These are phyloP conservation scores for Drosophila ohnishii DNA, from an alignment of 1,140 invertebrate species.

Conservation along the genomic window DNA sequence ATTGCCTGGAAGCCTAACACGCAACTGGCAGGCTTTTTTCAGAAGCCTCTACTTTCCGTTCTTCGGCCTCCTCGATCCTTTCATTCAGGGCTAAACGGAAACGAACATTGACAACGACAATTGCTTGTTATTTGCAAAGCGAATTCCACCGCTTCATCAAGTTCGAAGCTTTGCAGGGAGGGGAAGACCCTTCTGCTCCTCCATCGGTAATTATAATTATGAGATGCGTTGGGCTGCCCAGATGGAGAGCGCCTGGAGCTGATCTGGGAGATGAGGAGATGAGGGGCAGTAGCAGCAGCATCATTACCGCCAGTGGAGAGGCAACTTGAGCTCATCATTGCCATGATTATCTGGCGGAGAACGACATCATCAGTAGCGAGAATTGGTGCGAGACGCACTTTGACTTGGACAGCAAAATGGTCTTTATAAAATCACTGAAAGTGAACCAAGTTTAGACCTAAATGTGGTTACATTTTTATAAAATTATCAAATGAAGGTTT, in stretches of 20 bases:
- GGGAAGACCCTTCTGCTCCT: conserved; percentile 32
- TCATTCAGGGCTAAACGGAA: conserved; percentile 61
- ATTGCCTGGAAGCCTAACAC: conserved; percentile 49
- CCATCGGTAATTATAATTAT: conserved; percentile 73
- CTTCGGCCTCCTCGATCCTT: conserved; percentile 3
- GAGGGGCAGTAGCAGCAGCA: conserved; percentile 39
- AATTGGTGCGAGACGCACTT: conserved; percentile 80
- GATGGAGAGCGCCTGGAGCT: conserved; percentile 30
- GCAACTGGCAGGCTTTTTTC: conserved; percentile 23
- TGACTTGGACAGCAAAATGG: conserved; percentile 69
- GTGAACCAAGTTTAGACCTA: background rate
- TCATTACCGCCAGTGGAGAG: conserved; percentile 66
- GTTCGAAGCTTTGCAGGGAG: conserved; percentile 32
- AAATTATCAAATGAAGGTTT: too few relatives aligned
- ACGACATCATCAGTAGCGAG: conserved; percentile 69
- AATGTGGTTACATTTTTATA: background rate
- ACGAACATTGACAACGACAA: conserved; percentile 82
- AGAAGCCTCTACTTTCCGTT: conserved; percentile 10
- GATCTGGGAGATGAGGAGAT: conserved; percentile 1
- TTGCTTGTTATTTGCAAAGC: conserved; percentile 81
- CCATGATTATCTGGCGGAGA: conserved; percentile 71
- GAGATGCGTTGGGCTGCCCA: conserved; percentile 47
- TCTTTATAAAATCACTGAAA: conserved; percentile 34
- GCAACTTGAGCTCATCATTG: conserved; percentile 71
- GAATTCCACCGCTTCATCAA: conserved; percentile 72